Evolutionary conservation across 2,888 invertebrate genomes (phyloP), one percentile per base, ranked within the genome.

Genomic region (Nemotelus pantherinus): DNA sequence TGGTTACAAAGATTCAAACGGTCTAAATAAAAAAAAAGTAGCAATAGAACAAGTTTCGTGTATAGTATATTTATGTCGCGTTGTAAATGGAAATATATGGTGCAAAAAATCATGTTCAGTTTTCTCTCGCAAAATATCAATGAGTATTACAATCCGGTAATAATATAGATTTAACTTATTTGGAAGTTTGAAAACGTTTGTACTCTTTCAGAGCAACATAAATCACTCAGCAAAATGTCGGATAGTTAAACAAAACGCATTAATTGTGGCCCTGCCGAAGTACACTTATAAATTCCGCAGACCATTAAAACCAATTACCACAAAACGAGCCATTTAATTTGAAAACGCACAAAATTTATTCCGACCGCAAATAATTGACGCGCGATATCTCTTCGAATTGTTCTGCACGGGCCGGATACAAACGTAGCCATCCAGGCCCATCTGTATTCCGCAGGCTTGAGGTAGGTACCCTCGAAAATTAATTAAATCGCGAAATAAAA

Each of bases 221-320:
- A 72, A 72, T 72, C 72, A 72, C 57, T 57, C 45, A 45, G 25
- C 72, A 58, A 65, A 70, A 45, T 4, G 47, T 44, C 4, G 44
- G 45, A 58, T 47, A 72, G 45, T 72, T 72, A 57, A 72, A 72
- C 72, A 72, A 25, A 58, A 72, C 45, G 72, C 72, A 70, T 70
- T 70, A 70, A 70, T 70, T 70, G 70, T 55, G 70, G 70, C 43
- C 70, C 70, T 50, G 47, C 44, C 70, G 2, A 50, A 72, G 57
- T 47, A 45, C 57, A 74, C 74, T 74, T 74, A 74, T 60, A 74
- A 74, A 74, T 74, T 74, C 78, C 80, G 81, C 80, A 79, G 79
- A 79, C 81, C 82, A 82, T 82, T 82, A 81, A 82, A 82, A 82
- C 80, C 82, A 82, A 82, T 82, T 82, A 82, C 81, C 81, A 80